Conservation (phyloP, 2,113 vertebrate genomes). For the Sigmodon hispidus region DNA sequence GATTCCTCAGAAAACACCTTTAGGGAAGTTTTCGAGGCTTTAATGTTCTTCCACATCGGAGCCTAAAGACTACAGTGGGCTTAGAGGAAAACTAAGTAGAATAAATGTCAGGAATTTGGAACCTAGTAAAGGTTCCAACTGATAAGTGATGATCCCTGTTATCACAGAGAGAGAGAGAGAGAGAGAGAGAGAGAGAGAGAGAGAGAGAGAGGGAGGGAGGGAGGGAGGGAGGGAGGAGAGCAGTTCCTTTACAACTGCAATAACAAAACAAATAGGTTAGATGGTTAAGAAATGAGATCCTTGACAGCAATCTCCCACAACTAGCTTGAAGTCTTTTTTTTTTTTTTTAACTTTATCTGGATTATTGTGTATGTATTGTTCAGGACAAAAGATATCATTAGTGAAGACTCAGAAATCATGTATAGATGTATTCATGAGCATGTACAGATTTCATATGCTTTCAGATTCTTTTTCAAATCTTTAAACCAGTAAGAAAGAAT, state of each 20-base stretch:
- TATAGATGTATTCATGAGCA: background rate
- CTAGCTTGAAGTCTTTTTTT: constrained; percentile 49
- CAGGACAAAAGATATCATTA: constrained; percentile 57
- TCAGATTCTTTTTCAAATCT: constrained; percentile 54
- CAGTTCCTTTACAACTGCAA: background rate
- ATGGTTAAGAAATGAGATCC: constrained; percentile 38
- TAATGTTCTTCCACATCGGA: constrained; percentile 53
- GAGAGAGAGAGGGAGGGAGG: constrained; percentile 12
- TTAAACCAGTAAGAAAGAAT: constrained; percentile 55
- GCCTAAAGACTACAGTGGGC: constrained; percentile 3
- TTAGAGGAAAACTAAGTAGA: constrained; percentile 19
- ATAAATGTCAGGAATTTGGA: constrained; percentile 58
- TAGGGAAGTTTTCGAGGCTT: constrained; percentile 49
- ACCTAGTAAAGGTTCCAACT: background rate
- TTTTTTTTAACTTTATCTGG: constrained; percentile 57
- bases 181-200: no score
- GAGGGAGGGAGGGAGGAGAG: background rate
- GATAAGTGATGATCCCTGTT: background rate
- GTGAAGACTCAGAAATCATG: constrained; percentile 45
- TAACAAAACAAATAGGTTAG: constrained; percentile 14
- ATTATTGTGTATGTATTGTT: constrained; percentile 45
- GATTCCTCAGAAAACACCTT: constrained; percentile 63
- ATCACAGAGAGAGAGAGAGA: background rate
- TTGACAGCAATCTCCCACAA: constrained; percentile 38
- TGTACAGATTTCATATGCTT: constrained; percentile 56